Evolutionary conservation across 1,140 invertebrate genomes (phyloP), one percentile per base, ranked within the genome.

Genomic region (Drosophila miranda): DNA sequence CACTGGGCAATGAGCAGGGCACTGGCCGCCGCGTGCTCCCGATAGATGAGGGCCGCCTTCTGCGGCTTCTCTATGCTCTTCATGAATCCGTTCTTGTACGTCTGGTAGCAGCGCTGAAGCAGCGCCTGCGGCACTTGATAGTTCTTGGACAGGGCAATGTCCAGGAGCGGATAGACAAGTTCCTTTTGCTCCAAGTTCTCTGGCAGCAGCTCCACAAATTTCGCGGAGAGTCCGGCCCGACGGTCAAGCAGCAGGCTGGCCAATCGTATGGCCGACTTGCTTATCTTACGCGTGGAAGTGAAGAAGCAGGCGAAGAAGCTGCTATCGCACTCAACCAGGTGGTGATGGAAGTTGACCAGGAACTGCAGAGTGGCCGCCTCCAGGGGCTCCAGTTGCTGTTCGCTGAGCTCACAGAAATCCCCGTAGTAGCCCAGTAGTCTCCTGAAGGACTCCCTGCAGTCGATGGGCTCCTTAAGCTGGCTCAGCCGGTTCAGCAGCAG

Each of bases 41-140:
- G 78, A 58, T 94, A 94, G 48, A 94, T 92, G 70, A 94, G 92
- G 0, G 93, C 93, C 0, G 93, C 93, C 91, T 94, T 94, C 55
- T 94, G 93, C 1, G 94, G 94, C 76, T 94, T 94, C 75, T 93
- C 93, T 14, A 94, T 90, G 52, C 92, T 91, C 89, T 94, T 94
- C 52, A 91, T 82, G 34, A 94, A 92, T 67, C 93, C 93, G 14
- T 91, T 89, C 82, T 93, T 93, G 57, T 93, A 93, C 66, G 92
- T 91, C 38, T 92, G 89, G 82, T 93, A 94, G 69, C 94, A 91
- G 26, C 72, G 91, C 44, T 90, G 70, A 11, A 94, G 71, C 38
- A 92, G 73, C 7, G 91, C 75, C 46, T 91, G 90, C 1, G 92
- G 78, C 16, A 86, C 28, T 30, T 92, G 23, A 52, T 92, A 87